Conservation (phyloP, 2,797 vertebrate genomes). For the Scolopax bukidnonensis region DNA sequence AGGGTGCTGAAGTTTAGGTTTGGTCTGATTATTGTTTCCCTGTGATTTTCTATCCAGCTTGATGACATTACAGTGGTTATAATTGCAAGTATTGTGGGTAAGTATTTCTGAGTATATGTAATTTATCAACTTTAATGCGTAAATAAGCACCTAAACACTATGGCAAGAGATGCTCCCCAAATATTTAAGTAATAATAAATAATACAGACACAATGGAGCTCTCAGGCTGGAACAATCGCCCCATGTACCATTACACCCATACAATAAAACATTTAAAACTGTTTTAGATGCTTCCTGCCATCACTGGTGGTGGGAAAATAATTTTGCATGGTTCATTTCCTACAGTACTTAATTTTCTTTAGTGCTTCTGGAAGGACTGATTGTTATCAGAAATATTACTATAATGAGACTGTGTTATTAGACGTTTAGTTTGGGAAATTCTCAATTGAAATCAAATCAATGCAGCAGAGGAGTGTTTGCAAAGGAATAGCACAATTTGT, state of each 20-base stretch:
- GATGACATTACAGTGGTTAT: not conserved
- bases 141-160: constrained; percentile 27
- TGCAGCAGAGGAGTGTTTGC: not conserved
- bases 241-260: not conserved
- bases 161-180: not conserved
- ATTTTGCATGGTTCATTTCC: constrained; percentile 49
- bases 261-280: constrained; percentile 18
- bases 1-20: not conserved
- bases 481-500: not conserved
- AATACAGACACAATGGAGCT: not conserved
- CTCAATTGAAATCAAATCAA: not conserved
- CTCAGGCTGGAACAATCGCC: not conserved
- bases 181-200: constrained; percentile 43
- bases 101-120: not conserved
- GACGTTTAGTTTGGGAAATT: constrained; percentile 13
- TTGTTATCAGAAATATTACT: not conserved
- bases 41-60: not conserved
- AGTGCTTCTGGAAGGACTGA: not conserved
- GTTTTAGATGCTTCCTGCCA: constrained; percentile 11
- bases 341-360: constrained; percentile 32
- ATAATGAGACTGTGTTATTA: not conserved
- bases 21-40: not conserved
- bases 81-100: not conserved
- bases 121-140: constrained; percentile 21
- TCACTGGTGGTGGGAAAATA: constrained; percentile 2